phyloP scores from a whole-genome alignment of 1,140 invertebrate genomes.

The Cylas formicarius region DNA sequence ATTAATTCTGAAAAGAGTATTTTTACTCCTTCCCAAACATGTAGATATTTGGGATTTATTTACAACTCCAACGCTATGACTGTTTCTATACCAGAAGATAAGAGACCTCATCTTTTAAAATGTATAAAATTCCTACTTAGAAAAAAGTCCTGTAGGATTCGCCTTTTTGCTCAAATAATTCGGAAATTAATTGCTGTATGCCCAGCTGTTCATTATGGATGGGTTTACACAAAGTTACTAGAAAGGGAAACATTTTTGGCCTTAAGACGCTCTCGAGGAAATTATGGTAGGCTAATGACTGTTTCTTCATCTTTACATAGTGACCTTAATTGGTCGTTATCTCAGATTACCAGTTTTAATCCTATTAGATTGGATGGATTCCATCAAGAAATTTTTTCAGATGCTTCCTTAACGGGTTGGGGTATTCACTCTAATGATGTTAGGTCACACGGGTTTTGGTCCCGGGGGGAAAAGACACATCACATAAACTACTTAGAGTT shows the following conservation, averaged over 20 bases:
- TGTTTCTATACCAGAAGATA: slow-evolving; percentile 1
- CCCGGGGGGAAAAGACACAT: slow-evolving; percentile 9
- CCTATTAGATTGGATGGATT: slow-evolving; percentile 3
- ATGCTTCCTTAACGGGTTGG: slow-evolving; percentile 1
- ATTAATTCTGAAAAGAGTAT: slow-evolving; percentile 28
- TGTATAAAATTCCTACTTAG: slow-evolving; percentile 11
- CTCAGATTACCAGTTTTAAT: not conserved
- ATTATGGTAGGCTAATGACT: slow-evolving; percentile 7
- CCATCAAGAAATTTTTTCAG: slow-evolving; percentile 4
- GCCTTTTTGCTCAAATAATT: slow-evolving; percentile 25
- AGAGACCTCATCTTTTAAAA: slow-evolving; percentile 4
- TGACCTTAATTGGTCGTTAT: no score
- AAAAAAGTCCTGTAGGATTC: slow-evolving; percentile 21
- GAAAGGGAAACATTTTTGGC: no score
- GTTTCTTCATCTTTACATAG: slow-evolving; percentile 16
- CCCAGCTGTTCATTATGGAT: slow-evolving; percentile 26
- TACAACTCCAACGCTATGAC: slow-evolving; percentile 21
- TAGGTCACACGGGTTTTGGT: slow-evolving; percentile 21
- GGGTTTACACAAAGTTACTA: slow-evolving; percentile 23
- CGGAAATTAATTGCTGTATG: slow-evolving; percentile 23
- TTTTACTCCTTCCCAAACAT: slow-evolving; percentile 16
- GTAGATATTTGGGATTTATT: slow-evolving; percentile 27
- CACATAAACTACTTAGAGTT: slow-evolving; percentile 31
- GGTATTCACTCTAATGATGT: not conserved
- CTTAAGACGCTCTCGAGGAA: not conserved